Conservation (phyloP, 2,797 vertebrate genomes). For the Dipus sagitta region DNA sequence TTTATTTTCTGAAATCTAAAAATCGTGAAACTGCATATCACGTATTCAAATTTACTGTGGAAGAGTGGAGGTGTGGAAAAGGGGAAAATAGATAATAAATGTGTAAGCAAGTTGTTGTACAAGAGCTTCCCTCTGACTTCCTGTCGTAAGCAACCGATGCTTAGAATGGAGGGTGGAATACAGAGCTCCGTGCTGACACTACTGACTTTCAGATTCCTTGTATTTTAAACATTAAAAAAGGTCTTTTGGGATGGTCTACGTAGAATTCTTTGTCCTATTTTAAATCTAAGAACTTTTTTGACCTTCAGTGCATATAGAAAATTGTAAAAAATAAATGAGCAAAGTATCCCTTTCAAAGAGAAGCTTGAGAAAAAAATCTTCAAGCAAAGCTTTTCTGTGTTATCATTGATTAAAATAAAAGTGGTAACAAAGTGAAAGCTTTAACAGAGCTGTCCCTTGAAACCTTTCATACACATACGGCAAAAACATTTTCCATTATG, state of each 20-base stretch:
- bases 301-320: slow-evolving; percentile 73
- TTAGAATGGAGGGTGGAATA: not conserved
- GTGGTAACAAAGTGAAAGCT: slow-evolving; percentile 51
- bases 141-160: not conserved
- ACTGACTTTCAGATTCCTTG: slow-evolving; percentile 55
- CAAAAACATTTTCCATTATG: slow-evolving; percentile 39
- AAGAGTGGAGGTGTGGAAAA: accelerated
- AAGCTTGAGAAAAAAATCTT: slow-evolving; percentile 62
- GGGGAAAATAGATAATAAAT: not conserved
- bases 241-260: slow-evolving; percentile 56
- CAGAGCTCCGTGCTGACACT: not conserved
- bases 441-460: slow-evolving; percentile 58
- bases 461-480: slow-evolving; percentile 28
- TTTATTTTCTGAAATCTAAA: slow-evolving; percentile 22
- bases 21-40: not conserved
- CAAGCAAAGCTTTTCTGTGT: slow-evolving; percentile 69
- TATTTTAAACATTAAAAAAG: not conserved
- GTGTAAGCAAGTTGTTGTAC: not conserved
- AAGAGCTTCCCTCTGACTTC: not conserved
- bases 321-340: slow-evolving; percentile 76
- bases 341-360: slow-evolving; percentile 58
- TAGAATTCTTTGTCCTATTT: slow-evolving; percentile 63
- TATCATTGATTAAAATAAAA: slow-evolving; percentile 72
- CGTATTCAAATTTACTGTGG: not conserved
- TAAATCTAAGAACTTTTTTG: slow-evolving; percentile 72